A percentile compares a stretch with the other conserved stretches of the same genome.
Conservation (phyloP, 2,888 invertebrate species). For the Drosophila hawaiiensis region DNA sequence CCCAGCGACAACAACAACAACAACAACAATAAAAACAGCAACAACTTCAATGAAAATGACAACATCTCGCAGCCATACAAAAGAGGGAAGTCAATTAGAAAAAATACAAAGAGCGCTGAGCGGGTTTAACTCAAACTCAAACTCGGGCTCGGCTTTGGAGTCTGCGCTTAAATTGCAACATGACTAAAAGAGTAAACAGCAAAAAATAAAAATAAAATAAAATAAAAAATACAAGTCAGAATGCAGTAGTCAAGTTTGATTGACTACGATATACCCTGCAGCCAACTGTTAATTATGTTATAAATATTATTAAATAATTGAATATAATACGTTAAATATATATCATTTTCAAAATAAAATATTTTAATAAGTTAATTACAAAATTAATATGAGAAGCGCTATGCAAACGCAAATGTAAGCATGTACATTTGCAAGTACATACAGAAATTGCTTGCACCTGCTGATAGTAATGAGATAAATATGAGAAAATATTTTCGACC, state of each 20-base stretch:
- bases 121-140: conserved; percentile 1
- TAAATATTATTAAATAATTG: neutral
- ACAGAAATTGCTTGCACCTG: neutral
- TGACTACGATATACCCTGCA: neutral
- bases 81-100: conserved; percentile 82
- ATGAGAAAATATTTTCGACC: neutral
- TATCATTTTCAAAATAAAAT: neutral
- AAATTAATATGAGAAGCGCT: too few relatives aligned
- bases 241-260: neutral
- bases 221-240: neutral
- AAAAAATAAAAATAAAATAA: conserved; percentile 4
- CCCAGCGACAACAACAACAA: conserved; percentile 57
- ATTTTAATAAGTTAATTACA: too few relatives aligned
- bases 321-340: neutral
- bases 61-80: conserved; percentile 66
- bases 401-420: neutral
- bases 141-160: conserved; percentile 29
- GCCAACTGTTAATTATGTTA: neutral
- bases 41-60: conserved; percentile 61
- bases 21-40: conserved; percentile 43
- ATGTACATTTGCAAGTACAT: neutral
- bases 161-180: conserved; percentile 61
- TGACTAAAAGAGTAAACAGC: conserved; percentile 27
- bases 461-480: neutral
- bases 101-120: conserved; percentile 64